phyloP scores from a whole-genome alignment of 2,797 vertebrate genomes.

The Pipistrellus kuhlii region DNA sequence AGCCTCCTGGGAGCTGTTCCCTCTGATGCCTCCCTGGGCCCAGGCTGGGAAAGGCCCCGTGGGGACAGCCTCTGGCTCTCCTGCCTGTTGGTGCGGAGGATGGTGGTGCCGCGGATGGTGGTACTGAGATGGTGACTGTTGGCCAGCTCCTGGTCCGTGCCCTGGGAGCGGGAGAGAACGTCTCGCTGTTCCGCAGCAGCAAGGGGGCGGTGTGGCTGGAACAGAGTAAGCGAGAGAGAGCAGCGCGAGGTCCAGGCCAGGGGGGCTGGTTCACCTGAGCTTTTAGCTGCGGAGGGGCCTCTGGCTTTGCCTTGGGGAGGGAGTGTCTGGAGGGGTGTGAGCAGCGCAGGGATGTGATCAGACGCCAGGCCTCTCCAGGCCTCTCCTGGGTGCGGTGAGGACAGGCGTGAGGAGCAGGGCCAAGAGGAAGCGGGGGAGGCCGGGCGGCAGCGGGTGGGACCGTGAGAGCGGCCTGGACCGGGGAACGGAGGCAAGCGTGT shows the following conservation, averaged over 20 bases:
- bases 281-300: neutral
- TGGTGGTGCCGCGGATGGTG: neutral
- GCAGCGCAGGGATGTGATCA: neutral
- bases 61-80: neutral
- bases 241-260: neutral
- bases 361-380: neutral
- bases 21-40: neutral
- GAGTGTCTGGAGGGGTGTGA: neutral
- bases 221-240: neutral
- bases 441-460: rapidly evolving
- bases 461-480: neutral
- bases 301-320: neutral
- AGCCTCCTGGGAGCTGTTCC: neutral
- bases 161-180: too few species aligned
- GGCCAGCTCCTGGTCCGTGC: neutral
- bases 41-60: neutral
- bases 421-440: neutral
- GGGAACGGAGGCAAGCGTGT: too few species aligned
- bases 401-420: neutral
- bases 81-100: neutral
- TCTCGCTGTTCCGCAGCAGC: too few species aligned
- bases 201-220: neutral
- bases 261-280: neutral
- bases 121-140: neutral
- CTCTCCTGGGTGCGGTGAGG: neutral